Conservation (phyloP, 2,113 vertebrate genomes). For the human region GRCh38 chr18:59228501-59229000, state of each 20-base stretch:
- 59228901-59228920: neutral
- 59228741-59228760: neutral
- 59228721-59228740: neutral
- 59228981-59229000: neutral
- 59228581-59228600: neutral
- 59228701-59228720: neutral
- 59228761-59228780: too few relatives aligned
- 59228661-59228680: neutral
- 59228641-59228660: neutral
- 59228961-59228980: too few relatives aligned
- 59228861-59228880: neutral
- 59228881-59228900: neutral
- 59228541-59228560: conserved; percentile 35
- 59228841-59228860: neutral
- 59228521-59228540: conserved; percentile 18
- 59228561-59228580: neutral
- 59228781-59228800: too few relatives aligned
- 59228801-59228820: neutral
- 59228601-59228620: neutral
- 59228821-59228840: neutral
- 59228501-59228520: neutral
- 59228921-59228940: neutral
- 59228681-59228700: neutral
- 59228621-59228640: neutral
- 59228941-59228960: neutral